Evolutionary conservation across 2,888 invertebrate species (phyloP).

Genomic region (Metellina segmentata): DNA sequence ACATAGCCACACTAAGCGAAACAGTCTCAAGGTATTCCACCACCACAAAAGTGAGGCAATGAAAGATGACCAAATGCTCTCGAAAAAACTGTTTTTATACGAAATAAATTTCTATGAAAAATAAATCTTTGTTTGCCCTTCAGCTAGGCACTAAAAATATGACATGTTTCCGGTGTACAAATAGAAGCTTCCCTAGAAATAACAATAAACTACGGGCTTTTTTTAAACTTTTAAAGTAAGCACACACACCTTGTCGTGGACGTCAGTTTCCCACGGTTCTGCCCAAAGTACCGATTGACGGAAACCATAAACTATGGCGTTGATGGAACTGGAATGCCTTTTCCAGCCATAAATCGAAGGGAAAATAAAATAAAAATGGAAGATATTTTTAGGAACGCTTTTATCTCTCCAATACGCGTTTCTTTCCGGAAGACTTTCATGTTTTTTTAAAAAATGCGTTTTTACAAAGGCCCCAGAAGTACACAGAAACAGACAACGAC

Average conservation of each 20-base stretch:
- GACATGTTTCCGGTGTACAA: background rate
- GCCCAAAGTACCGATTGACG: background rate
- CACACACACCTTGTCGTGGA: background rate
- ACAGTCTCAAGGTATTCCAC: no score
- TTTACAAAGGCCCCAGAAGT: no score
- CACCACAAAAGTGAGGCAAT: no score
- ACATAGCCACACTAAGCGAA: no score
- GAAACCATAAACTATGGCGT: background rate
- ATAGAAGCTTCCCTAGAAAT: background rate
- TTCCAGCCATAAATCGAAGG: background rate
- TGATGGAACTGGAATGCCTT: background rate
- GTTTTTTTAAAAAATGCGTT: background rate
- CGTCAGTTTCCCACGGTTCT: background rate
- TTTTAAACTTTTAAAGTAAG: background rate
- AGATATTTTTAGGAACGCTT: background rate
- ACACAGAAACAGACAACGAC: no score
- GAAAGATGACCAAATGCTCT: no score
- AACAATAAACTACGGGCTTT: no score
- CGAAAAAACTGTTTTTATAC: no score
- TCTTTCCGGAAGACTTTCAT: background rate
- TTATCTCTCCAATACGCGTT: background rate
- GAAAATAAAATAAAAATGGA: background rate
- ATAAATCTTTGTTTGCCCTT: no score
- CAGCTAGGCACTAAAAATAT: background rate
- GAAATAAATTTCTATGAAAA: no score